Evolutionary conservation across 2,888 invertebrate species (phyloP).

Genomic region (Eristalis intricaria): DNA sequence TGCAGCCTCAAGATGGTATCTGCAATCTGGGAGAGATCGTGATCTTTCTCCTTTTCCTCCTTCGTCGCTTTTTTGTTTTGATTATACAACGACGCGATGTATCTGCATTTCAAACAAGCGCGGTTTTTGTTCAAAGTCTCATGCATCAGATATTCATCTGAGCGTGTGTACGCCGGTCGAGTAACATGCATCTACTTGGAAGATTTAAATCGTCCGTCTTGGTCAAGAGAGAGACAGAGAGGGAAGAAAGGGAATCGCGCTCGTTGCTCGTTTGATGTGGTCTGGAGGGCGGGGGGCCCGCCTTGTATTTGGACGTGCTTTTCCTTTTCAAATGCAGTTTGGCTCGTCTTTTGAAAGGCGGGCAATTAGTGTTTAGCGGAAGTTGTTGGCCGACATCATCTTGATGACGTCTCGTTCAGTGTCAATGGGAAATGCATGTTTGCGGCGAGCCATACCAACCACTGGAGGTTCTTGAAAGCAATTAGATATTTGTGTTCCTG

Average conservation of each 20-base stretch:
- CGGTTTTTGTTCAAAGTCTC: constrained; percentile 41
- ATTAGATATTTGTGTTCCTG: too few species aligned
- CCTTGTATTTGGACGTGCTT: neutral
- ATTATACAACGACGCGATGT: constrained; percentile 4
- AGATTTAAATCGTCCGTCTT: neutral
- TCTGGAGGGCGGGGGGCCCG: neutral
- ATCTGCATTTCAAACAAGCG: constrained; percentile 33
- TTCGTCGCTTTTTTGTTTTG: neutral
- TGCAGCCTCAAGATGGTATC: constrained; percentile 6
- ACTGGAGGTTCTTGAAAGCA: too few species aligned
- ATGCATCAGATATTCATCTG: neutral
- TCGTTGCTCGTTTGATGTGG: neutral
- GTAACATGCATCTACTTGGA: neutral
- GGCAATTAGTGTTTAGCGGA: neutral
- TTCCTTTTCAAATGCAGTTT: neutral
- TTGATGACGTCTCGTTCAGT: too few species aligned
- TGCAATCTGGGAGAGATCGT: constrained; percentile 31
- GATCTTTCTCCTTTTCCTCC: neutral
- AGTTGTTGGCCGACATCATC: neutral
- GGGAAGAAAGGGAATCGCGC: neutral
- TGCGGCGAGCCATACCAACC: neutral
- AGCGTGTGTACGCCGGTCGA: neutral
- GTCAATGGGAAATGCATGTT: neutral
- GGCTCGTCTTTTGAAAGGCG: too few species aligned
- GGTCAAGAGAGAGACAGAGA: neutral